Percentiles rank a stretch among this genome's conserved stretches.
phyloP scores from a whole-genome alignment of 2,113 vertebrate species.

The Mormyrus iriodes region DNA sequence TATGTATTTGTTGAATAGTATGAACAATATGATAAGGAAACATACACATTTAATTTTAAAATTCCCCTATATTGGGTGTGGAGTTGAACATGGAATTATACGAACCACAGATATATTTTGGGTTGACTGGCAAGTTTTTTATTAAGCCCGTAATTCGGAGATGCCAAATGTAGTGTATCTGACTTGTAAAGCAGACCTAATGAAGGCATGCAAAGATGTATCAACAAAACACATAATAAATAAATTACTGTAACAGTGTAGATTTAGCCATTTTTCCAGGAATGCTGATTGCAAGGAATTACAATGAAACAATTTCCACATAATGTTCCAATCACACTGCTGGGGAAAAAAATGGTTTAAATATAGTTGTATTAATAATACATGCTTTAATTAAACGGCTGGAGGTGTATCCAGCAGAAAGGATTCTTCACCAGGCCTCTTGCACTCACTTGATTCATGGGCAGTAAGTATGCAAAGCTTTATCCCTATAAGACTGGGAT shows the following conservation, averaged over 20 bases:
- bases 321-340: constrained; percentile 93
- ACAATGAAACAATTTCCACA: constrained; percentile 90
- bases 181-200: constrained; percentile 69
- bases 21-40: not conserved
- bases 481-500: constrained; percentile 91
- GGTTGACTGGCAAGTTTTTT: constrained; percentile 26
- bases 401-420: constrained; percentile 79
- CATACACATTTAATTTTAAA: not conserved
- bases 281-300: constrained; percentile 91
- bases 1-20: not conserved
- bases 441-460: constrained; percentile 81
- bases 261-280: constrained; percentile 25
- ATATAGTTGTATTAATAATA: constrained; percentile 99
- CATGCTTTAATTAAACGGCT: constrained; percentile 99
- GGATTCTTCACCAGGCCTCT: constrained; percentile 75
- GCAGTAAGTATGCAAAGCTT: constrained; percentile 97
- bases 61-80: not conserved
- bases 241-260: constrained; percentile 46
- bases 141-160: constrained; percentile 55
- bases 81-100: not conserved
- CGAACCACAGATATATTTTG: not conserved
- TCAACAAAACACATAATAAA: constrained; percentile 56
- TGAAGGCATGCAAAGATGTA: constrained; percentile 50
- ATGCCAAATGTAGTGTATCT: constrained; percentile 48
- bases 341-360: constrained; percentile 65